Percentiles rank a stretch among this genome's conserved stretches.
Conservation (phyloP, 1,140 invertebrate species). For the Drosophila lacertosa region DNA sequence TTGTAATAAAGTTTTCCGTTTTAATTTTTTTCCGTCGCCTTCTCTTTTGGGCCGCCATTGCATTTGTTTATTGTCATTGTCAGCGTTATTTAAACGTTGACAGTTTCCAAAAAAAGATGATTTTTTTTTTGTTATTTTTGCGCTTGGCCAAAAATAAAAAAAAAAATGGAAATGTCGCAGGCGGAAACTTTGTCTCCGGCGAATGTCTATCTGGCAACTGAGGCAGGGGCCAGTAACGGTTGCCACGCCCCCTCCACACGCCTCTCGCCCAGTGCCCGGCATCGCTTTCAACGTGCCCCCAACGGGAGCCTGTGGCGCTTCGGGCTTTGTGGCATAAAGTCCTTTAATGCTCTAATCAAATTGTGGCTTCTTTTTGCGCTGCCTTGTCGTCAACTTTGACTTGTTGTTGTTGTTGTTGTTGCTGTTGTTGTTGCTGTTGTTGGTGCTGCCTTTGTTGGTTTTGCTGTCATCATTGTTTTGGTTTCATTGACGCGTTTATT, state of each 20-base stretch:
- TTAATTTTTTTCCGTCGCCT: constrained; percentile 25
- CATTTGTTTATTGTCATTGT: constrained; percentile 82
- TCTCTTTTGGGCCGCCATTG: constrained; percentile 40
- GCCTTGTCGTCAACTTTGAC: constrained; percentile 37
- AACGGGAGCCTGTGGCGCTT: constrained; percentile 54
- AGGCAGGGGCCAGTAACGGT: constrained; percentile 22
- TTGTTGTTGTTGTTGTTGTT: constrained; percentile 45
- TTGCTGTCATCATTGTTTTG: constrained; percentile 76
- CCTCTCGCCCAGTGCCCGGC: background rate
- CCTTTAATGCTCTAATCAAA: constrained; percentile 82
- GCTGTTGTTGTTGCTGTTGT: constrained; percentile 32
- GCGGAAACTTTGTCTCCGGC: constrained; percentile 61
- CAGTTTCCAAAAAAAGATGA: constrained; percentile 58
- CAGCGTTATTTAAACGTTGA: constrained; percentile 80
- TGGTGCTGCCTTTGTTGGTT: constrained; percentile 33
- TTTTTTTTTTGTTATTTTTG: constrained; percentile 31
- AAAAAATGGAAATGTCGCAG: constrained; percentile 50
- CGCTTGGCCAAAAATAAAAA: constrained; percentile 15
- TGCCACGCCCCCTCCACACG: constrained; percentile 10
- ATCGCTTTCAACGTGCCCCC: background rate
- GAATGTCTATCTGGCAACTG: constrained; percentile 45
- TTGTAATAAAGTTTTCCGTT: constrained; percentile 39
- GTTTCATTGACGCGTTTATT: constrained; percentile 81
- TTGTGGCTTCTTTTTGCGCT: constrained; percentile 77
- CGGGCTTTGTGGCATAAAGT: constrained; percentile 73